Evolutionary conservation across 2,113 vertebrate genomes (phyloP).

Genomic region (Silurus glanis): DNA sequence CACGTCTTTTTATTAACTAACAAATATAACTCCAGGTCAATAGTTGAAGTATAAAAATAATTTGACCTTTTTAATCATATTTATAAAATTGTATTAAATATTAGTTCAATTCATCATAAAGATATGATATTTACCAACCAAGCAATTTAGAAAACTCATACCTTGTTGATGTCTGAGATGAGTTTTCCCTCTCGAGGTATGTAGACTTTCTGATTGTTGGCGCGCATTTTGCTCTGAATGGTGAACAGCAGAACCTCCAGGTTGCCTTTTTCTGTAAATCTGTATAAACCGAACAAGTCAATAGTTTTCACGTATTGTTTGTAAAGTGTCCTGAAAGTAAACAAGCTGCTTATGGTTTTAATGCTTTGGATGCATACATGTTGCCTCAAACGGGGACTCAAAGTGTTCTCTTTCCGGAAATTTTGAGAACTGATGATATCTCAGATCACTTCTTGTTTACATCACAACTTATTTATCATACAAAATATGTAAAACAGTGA

Average conservation of each 20-base stretch:
- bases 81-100: neutral
- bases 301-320: neutral
- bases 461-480: neutral
- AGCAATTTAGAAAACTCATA: conserved; percentile 47
- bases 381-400: neutral
- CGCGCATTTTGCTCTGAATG: conserved; percentile 98
- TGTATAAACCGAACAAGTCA: conserved; percentile 56
- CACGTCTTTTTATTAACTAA: neutral
- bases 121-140: no score
- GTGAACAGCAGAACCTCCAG: conserved; percentile 95
- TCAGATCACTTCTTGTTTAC: neutral
- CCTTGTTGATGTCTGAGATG: conserved; percentile 98
- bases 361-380: neutral
- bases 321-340: neutral
- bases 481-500: neutral
- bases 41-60: neutral
- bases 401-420: neutral
- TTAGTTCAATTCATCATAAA: neutral
- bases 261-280: conserved; percentile 98
- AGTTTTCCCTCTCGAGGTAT: conserved; percentile 97
- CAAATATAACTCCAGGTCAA: neutral
- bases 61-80: neutral
- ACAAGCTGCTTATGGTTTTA: neutral
- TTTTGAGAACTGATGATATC: neutral
- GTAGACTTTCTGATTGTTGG: conserved; percentile 98